These are phyloP conservation scores for Abscondita cerata DNA, from an alignment of 2,888 invertebrate species.

Conservation along the genomic window DNA sequence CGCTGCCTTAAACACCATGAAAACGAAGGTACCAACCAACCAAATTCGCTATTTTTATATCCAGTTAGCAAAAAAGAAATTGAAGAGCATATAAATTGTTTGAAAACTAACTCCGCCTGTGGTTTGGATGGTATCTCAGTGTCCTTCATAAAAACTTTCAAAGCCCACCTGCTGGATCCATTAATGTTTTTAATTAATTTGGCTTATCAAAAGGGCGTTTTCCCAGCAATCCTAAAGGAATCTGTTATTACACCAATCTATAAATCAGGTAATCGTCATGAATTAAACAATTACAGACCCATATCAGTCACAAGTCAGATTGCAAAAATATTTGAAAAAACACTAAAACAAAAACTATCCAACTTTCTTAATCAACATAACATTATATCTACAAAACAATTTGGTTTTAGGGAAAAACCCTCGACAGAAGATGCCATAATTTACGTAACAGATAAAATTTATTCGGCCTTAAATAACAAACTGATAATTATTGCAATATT, in stretches of 20 bases:
- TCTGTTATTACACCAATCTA: constrained; percentile 6
- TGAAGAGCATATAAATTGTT: not conserved
- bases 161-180: not conserved
- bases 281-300: too few species aligned
- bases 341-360: not conserved
- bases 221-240: constrained; percentile 3
- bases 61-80: too few species aligned
- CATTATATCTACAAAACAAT: too few species aligned
- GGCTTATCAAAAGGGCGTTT: not conserved
- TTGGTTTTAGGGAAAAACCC: too few species aligned
- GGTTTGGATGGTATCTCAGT: not conserved
- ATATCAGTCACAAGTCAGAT: too few species aligned
- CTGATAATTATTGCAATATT: not conserved
- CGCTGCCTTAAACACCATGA: too few species aligned
- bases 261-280: too few species aligned
- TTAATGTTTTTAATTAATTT: not conserved
- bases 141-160: not conserved
- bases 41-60: too few species aligned
- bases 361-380: constrained; percentile 1
- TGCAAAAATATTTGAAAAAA: constrained; percentile 1
- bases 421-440: too few species aligned
- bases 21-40: too few species aligned
- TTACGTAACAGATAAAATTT: too few species aligned
- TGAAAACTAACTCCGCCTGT: not conserved
- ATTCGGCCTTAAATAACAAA: too few species aligned